Evolutionary conservation across 2,888 invertebrate genomes (phyloP).

Genomic region (Aricia artaxerxes): DNA sequence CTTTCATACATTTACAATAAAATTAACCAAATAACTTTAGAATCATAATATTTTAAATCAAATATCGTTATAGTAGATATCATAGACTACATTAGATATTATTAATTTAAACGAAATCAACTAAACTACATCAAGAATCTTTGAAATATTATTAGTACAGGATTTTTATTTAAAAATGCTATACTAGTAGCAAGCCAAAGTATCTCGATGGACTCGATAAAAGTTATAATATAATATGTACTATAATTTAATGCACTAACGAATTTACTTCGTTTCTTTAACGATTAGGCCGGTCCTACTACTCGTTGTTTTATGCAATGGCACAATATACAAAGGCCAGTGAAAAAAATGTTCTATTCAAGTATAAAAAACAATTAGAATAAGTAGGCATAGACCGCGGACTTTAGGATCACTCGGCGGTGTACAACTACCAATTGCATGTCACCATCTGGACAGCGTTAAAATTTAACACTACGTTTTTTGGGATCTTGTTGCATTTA

Average conservation of each 20-base stretch:
- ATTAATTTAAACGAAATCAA: background rate
- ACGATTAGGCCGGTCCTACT: slow-evolving; percentile 77
- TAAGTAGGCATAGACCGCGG: background rate
- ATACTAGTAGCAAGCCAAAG: background rate
- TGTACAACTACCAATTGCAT: too few relatives aligned
- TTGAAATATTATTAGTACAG: background rate
- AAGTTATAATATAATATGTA: background rate
- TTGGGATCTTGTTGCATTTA: too few relatives aligned
- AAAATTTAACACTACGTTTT: too few relatives aligned
- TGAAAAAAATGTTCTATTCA: slow-evolving; percentile 28
- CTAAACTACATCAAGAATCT: background rate
- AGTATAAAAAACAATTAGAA: background rate
- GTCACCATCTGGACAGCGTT: too few relatives aligned
- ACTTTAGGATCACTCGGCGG: too few relatives aligned
- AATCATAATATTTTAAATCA: slow-evolving; percentile 27
- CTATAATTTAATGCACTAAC: slow-evolving; percentile 30
- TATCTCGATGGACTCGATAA: background rate
- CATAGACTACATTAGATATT: background rate
- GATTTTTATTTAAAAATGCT: background rate
- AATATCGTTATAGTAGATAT: background rate
- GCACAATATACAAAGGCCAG: slow-evolving; percentile 13
- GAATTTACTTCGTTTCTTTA: slow-evolving; percentile 52
- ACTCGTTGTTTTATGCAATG: slow-evolving; percentile 67
- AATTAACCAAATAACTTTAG: slow-evolving; percentile 29
- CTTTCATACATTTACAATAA: slow-evolving; percentile 33